Evolutionary conservation across 1,140 invertebrate species (phyloP), one percentile per base, ranked within the genome.

Genomic region (Drosophila repletoides): DNA sequence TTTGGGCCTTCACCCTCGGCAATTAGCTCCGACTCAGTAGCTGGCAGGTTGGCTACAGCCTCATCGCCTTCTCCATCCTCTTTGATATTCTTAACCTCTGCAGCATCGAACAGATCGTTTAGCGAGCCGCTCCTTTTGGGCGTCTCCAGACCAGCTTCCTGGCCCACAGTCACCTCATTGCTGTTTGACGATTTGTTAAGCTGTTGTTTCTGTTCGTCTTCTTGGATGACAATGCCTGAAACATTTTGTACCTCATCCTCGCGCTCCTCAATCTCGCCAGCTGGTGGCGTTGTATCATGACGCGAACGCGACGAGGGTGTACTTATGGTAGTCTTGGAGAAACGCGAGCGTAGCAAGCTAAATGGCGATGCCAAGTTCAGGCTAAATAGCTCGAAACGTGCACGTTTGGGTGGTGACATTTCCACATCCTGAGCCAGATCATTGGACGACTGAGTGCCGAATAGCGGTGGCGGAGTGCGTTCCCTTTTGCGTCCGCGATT

Each of bases 321-420:
- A 19, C 63, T 76, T 12, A 89, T 73, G 5, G 69, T 61, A 0
- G 88, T 49, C 19, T 67, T 88, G 3, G 88, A 84, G 24, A 89
- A 84, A 14, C 77, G 72, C 2, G 84, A 69, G 9, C 88, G 83
- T 28, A 90, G 49, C 61, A 86, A 26, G 38, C 70, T 74, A 5
- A 90, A 71, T 9, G 88, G 88, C 3, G 86, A 88, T n/a, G 84
- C 71, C 63, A 86, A 40, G 12, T 67, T 86, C 14, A 83, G 14
- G 34, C 72, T 87, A 22, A 89, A 88, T 0, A 90, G 29, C 17
- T 90, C 88, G 5, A 89, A 72, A 6, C 88, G 81, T 34, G 86
- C 81, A 1, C 86, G 72, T 36, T 90, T 90, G 0, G 88, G 88
- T 7, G 88, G 88, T 29, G 88, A 87, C 55, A 80, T 75, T 3